A percentile compares a stretch with the other conserved stretches of the same genome.
Conservation (phyloP, 2,888 invertebrate species). For the Falcaria lacertinaria region DNA sequence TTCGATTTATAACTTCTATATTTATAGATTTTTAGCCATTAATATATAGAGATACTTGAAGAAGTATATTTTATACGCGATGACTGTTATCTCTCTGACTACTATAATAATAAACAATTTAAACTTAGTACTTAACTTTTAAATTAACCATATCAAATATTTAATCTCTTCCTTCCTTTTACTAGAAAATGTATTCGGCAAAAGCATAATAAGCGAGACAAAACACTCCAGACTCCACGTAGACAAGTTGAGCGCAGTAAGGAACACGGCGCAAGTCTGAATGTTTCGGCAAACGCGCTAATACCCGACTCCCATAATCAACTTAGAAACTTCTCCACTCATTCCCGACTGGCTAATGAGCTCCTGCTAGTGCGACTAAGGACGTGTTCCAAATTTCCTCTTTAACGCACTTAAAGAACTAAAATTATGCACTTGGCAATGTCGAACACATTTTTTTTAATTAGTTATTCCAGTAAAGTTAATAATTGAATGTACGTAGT, state of each 20-base stretch:
- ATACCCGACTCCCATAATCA: conserved; percentile 24
- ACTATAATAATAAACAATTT: too few relatives aligned
- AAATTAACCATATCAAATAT: too few relatives aligned
- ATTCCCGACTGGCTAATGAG: conserved; percentile 55
- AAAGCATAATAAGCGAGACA: conserved; percentile 2
- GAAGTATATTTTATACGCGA: too few relatives aligned
- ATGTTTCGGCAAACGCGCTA: conserved; percentile 25
- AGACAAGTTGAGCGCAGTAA: conserved; percentile 1
- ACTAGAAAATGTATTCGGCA: not conserved
- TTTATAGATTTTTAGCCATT: too few relatives aligned
- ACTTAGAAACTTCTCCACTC: conserved; percentile 51
- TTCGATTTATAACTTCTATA: too few relatives aligned
- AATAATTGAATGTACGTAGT: too few relatives aligned
- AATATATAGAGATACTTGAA: too few relatives aligned
- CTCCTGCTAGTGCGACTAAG: conserved; percentile 44
- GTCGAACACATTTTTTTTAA: too few relatives aligned
- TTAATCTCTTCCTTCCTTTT: too few relatives aligned
- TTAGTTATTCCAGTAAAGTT: too few relatives aligned
- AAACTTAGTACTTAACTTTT: too few relatives aligned
- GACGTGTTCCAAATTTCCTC: conserved; percentile 49
- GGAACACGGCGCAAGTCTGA: conserved; percentile 8
- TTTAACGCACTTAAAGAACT: conserved; percentile 15
- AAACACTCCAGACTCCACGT: not conserved
- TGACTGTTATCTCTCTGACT: too few relatives aligned
- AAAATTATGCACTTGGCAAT: conserved; percentile 1